Percentiles rank a stretch among this genome's conserved stretches.
Conservation (phyloP, 2,888 invertebrate genomes). For the Spialia ferax region DNA sequence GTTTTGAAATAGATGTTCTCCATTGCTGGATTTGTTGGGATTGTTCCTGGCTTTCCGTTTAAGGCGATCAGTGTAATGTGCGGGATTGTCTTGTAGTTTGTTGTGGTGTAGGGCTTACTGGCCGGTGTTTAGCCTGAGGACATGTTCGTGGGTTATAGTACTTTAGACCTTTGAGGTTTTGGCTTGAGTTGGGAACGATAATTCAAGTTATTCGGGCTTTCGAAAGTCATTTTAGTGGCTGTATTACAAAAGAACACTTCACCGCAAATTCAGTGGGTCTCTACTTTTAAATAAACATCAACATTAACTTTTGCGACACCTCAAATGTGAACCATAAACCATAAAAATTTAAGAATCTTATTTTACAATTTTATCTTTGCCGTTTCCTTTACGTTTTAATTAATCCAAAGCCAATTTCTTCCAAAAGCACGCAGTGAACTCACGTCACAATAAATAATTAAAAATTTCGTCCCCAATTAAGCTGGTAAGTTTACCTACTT, state of each 20-base stretch:
- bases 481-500: too few relatives aligned
- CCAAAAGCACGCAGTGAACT: too few relatives aligned
- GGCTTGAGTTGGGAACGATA: constrained; percentile 23
- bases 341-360: too few relatives aligned
- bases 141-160: constrained; percentile 48
- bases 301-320: too few relatives aligned
- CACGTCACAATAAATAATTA: too few relatives aligned
- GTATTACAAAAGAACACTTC: background rate
- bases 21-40: constrained; percentile 19
- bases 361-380: too few relatives aligned
- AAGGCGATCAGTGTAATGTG: constrained; percentile 24
- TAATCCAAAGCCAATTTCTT: too few relatives aligned
- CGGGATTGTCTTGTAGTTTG: constrained; percentile 3
- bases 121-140: constrained; percentile 19
- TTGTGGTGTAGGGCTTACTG: constrained; percentile 10
- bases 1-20: constrained; percentile 10
- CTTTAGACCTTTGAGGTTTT: constrained; percentile 43
- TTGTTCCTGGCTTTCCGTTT: constrained; percentile 4
- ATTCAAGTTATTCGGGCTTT: background rate
- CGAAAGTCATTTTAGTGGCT: background rate
- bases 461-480: too few relatives aligned
- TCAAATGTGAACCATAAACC: too few relatives aligned
- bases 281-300: too few relatives aligned
- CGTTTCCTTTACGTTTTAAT: too few relatives aligned
- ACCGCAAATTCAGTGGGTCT: background rate